Evolutionary conservation across 2,113 vertebrate genomes (phyloP).

Genomic region (Neofelis nebulosa): DNA sequence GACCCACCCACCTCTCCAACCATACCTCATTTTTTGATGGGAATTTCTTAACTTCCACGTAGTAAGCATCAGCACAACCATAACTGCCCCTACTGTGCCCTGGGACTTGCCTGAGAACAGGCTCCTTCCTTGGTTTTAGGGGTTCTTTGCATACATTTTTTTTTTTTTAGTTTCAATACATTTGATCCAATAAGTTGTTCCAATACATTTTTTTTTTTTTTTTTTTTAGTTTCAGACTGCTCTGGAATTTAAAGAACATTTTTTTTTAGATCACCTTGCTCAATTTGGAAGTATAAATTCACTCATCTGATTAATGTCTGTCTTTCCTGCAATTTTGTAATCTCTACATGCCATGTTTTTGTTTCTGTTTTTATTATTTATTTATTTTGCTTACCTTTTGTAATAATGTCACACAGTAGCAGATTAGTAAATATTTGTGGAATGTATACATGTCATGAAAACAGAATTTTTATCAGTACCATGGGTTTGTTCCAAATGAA

Average conservation of each 20-base stretch:
- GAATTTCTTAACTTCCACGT: neutral
- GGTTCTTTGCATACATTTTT: neutral
- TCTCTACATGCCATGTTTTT: rapidly evolving
- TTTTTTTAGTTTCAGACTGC: neutral
- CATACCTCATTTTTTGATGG: neutral
- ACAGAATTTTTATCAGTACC: neutral
- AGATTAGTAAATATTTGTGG: neutral
- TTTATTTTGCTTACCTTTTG: neutral
- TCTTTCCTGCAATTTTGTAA: neutral
- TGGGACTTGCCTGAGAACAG: neutral
- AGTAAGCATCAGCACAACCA: neutral
- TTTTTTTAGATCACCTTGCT: neutral
- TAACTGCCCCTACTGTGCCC: rapidly evolving
- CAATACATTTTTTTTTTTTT: neutral
- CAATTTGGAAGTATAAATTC: neutral
- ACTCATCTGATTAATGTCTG: neutral
- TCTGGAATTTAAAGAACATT: neutral
- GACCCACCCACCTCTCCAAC: neutral
- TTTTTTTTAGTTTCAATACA: neutral
- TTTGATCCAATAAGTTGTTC: neutral
- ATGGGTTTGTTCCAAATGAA: neutral
- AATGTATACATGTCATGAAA: neutral
- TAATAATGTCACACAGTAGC: neutral
- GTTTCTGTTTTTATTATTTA: neutral
- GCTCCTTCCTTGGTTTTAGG: neutral